A percentile compares a stretch with the other conserved stretches of the same genome.
phyloP scores from a whole-genome alignment of 2,797 vertebrate species.

The Rhincodon typus region DNA sequence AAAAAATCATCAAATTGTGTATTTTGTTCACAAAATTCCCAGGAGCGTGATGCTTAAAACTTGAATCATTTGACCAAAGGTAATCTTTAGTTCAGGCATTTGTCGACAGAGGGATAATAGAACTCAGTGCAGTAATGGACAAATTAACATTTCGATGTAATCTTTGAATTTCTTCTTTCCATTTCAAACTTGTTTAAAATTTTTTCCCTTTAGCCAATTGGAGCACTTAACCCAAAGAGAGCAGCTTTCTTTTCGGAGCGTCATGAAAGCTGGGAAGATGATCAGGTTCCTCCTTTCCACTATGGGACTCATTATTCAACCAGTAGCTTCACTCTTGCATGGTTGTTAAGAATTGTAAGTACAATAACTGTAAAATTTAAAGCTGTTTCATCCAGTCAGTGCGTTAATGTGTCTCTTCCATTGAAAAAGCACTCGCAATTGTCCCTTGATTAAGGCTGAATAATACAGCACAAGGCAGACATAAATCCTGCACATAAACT shows the following conservation, averaged over 20 bases:
- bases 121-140: neutral
- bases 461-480: slow-evolving; percentile 58
- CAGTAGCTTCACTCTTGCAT: slow-evolving; percentile 85
- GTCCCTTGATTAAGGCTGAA: slow-evolving; percentile 69
- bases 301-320: slow-evolving; percentile 98
- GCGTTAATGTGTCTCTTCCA: slow-evolving; percentile 8
- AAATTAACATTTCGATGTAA: neutral
- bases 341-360: slow-evolving; percentile 92
- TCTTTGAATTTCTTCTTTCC: neutral
- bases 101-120: neutral
- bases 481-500: slow-evolving; percentile 68
- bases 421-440: slow-evolving; percentile 54
- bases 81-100: neutral
- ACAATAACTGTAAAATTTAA: slow-evolving; percentile 52
- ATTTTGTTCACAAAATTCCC: neutral
- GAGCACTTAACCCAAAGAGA: slow-evolving; percentile 93
- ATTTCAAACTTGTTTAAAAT: neutral
- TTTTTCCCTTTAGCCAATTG: slow-evolving; percentile 69
- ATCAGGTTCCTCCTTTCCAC: slow-evolving; percentile 95
- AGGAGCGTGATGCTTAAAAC: neutral
- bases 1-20: neutral
- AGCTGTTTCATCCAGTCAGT: slow-evolving; percentile 54
- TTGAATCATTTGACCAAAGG: neutral
- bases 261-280: slow-evolving; percentile 91
- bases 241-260: slow-evolving; percentile 89